phyloP scores from a whole-genome alignment of 1,140 invertebrate species.

The Neodiprion fabricii region DNA sequence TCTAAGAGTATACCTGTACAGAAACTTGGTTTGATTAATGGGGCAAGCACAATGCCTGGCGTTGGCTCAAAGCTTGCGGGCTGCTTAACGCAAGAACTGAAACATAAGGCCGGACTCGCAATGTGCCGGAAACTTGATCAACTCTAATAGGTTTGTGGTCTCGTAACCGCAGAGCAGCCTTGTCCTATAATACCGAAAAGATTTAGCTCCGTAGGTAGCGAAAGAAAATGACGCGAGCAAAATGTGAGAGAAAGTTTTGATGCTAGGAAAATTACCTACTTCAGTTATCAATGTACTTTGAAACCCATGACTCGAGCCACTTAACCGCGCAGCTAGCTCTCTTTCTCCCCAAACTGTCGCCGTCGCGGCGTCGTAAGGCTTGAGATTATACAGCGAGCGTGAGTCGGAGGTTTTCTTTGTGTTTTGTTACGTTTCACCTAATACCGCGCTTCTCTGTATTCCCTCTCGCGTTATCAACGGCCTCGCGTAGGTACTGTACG shows the following conservation, averaged over 20 bases:
- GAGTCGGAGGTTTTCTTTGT: not conserved
- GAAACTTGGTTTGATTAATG: conserved; percentile 1
- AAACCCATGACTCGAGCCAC: too few species aligned
- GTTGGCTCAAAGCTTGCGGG: not conserved
- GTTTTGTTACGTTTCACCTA: not conserved
- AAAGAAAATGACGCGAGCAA: too few species aligned
- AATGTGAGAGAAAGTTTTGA: too few species aligned
- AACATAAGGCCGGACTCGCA: not conserved
- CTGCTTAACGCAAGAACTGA: not conserved
- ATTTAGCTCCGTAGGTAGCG: too few species aligned
- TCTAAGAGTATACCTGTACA: not conserved
- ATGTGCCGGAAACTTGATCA: not conserved
- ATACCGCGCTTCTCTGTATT: not conserved
- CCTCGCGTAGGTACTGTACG: not conserved
- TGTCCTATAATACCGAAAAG: too few species aligned
- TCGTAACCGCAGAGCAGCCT: too few species aligned
- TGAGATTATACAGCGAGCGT: not conserved
- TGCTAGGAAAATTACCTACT: too few species aligned
- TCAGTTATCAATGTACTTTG: too few species aligned
- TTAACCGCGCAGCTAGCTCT: too few species aligned
- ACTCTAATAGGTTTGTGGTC: not conserved
- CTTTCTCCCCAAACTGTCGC: not conserved
- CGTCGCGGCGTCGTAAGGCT: not conserved
- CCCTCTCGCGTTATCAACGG: not conserved
- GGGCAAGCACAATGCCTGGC: not conserved